Evolutionary conservation across 2,888 invertebrate genomes (phyloP), one percentile per base, ranked within the genome.

Genomic region (Gastracanthus pulcherrimus): DNA sequence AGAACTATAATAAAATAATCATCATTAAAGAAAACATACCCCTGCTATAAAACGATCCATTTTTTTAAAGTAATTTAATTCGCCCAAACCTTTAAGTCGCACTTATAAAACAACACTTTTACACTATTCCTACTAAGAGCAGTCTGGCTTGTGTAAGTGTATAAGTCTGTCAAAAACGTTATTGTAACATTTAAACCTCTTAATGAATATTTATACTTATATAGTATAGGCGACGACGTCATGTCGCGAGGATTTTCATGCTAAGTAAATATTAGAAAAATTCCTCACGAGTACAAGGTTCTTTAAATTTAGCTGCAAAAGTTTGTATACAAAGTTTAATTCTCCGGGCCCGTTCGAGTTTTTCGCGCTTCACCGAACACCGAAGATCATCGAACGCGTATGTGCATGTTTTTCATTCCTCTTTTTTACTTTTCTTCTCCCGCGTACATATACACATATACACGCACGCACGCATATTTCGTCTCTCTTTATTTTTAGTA

Each of bases 51-150:
- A 51, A 77, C 45, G 31, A 34, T 70, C 23, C 1, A 19, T 66
- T 66, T 55, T 38, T 62, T 55, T 2, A 58, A 79, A 72, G 23
- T 79, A 62, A 51, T 80, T 75, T 69, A 48, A 74, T 38, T 75
- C 13, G 23, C 16, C 69, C 41, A 62, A 67, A 51, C 60, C 48
- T 55, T 48, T 69, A 60, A 74, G 26, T 80, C 70, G 69, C 72
- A 70, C 51, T 75, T 80, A 71, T 80, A 71, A 71, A 76, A 74
- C 64, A 60, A 62, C 16, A 76, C 70, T 36, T 31, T 72, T 41
- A 38, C 26, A 41, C 70, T 64, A 76, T 62, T 80, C 19, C 36
- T 31, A 67, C 6, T 60, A 66, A 60, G 36, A 72, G 26, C 67
- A 71, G 66, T 60, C 71, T 72, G 60, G 19, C 48, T 67, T 60